Evolutionary conservation across 2,113 vertebrate species (phyloP), one percentile per base, ranked within the genome.

Genomic region (Nothocercus julius): DNA sequence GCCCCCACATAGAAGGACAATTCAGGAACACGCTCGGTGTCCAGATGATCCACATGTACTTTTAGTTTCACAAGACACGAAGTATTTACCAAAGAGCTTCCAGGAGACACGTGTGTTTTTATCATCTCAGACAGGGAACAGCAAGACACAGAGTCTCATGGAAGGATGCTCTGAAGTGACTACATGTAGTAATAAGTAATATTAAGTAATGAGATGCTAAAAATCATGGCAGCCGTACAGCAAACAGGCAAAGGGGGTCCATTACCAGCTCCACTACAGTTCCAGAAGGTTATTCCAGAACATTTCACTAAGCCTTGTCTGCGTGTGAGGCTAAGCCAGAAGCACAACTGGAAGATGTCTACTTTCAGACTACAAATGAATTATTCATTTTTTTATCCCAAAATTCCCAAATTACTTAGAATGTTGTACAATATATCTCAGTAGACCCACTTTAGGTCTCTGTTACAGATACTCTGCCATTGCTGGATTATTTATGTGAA

Each of bases 121-220:
- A 90, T 88, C 34, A 51, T 17, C 27, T 63, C 21, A 78, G 68
- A 81, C 82, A 90, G 93, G 93, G 86, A 63, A 90, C 36, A 42
- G 27, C 27, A 54, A 88, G 59, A 83, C 24, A n/a, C 27, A 70
- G 82, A 27, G 84, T 22, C 69, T 72, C 78, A 61, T 34, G 83
- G 93, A 88, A 94, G 87, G 94, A 88, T 93, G 77, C 92, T 93
- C 88, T 54, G 16, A 81, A 75, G 86, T 88, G 49, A 49, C 21
- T 49, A 49, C 49, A 49, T 21, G 10, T 49, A 49, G 21, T 22
- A 24, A 11, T 49, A 21, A 49, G 47, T 22, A 49, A 49, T 49
- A 49, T 49, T 22, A 96, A 88, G 22, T 83, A 96, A 93, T 83
- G 61, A 95, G 76, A 88, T 74, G 69, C 85, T 83, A 92, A 94